A percentile compares a stretch with the other conserved stretches of the same genome.
These are phyloP conservation scores for Galemys pyrenaicus DNA, from an alignment of 2,113 vertebrate genomes.

Conservation along the genomic window DNA sequence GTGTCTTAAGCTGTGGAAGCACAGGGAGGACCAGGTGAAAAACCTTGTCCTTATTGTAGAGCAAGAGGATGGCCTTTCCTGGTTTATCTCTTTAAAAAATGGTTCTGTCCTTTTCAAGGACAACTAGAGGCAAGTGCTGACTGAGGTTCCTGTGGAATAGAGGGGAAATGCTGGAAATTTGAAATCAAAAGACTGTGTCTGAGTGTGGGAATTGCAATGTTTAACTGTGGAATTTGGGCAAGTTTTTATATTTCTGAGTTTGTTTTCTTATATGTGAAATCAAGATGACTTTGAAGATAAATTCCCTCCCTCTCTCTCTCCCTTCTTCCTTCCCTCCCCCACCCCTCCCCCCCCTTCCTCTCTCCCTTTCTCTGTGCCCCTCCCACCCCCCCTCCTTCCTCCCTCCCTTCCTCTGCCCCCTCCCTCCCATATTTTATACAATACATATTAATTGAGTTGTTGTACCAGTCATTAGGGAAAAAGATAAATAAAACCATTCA, in stretches of 20 bases:
- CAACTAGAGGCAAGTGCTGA: background rate
- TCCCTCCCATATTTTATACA: background rate
- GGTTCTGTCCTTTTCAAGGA: background rate
- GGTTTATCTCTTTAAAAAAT: background rate
- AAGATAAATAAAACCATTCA: background rate
- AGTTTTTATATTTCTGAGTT: background rate
- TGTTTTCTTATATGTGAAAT: background rate
- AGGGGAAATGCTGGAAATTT: background rate
- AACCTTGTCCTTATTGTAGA: background rate
- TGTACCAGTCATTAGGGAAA: background rate
- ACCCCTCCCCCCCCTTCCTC: fast-evolving
- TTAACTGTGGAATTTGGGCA: background rate
- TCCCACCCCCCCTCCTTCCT: fast-evolving
- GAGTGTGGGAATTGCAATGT: background rate
- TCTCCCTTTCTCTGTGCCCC: background rate
- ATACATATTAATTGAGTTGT: background rate
- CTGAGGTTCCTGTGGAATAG: background rate
- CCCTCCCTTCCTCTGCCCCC: fast-evolving
- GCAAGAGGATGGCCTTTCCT: background rate
- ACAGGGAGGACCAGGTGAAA: background rate
- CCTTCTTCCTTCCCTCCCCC: fast-evolving
- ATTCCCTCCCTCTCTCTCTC: background rate
- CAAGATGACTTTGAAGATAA: background rate
- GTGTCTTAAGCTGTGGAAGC: fast-evolving
- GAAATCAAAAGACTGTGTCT: background rate